Percentiles rank a stretch among this genome's conserved stretches.
Evolutionary conservation across 2,797 vertebrate species (phyloP).

Genomic region (Oceanodroma leucorhoa): DNA sequence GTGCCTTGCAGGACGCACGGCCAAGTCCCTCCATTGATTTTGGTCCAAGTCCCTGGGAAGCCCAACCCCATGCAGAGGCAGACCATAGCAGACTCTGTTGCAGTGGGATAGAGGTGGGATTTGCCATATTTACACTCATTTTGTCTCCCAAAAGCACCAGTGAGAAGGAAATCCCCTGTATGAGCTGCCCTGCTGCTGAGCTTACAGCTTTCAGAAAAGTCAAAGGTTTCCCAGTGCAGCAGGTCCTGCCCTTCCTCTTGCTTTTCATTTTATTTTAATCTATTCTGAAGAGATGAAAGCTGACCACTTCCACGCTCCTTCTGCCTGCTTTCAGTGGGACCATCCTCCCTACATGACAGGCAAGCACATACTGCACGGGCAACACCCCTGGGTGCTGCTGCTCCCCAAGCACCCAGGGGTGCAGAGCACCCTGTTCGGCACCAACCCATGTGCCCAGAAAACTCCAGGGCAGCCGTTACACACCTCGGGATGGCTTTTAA

Average conservation of each 20-base stretch:
- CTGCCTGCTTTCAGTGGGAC: neutral
- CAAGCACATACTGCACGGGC: fast-evolving
- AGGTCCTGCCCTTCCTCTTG: neutral
- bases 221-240: neutral
- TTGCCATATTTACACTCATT: neutral
- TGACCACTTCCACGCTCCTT: neutral
- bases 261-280: neutral
- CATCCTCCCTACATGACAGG: neutral
- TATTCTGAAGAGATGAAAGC: neutral
- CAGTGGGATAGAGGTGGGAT: neutral
- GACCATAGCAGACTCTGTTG: fast-evolving
- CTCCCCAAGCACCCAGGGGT: neutral
- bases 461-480: neutral
- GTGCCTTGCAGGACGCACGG: neutral
- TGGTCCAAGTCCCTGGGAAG: conserved; percentile 7
- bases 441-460: neutral
- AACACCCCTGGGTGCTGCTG: neutral
- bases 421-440: neutral
- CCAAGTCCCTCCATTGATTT: conserved; percentile 8
- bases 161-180: neutral
- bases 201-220: neutral
- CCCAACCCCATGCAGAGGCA: neutral
- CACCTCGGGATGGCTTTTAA: neutral
- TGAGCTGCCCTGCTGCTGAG: neutral
- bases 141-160: neutral